Conservation (phyloP, 1,140 invertebrate genomes). For the Zaprionus taronus region DNA sequence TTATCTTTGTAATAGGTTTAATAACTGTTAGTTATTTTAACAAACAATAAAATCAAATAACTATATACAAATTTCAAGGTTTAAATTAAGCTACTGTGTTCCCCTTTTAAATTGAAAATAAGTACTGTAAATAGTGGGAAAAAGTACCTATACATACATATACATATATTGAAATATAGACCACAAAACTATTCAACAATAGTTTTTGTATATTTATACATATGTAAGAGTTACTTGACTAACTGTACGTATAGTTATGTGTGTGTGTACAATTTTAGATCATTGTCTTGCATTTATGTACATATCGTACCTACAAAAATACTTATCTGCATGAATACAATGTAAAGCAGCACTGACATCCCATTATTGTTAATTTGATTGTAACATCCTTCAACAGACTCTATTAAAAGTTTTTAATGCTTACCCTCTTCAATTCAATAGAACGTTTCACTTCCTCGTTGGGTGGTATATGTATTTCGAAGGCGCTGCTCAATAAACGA, state of each 20-base stretch:
- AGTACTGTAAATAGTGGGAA: too few relatives aligned
- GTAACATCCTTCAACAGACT: slow-evolving; percentile 33
- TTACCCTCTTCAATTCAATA: slow-evolving; percentile 30
- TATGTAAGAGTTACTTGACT: too few relatives aligned
- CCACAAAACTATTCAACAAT: too few relatives aligned
- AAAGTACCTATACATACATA: too few relatives aligned
- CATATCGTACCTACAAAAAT: neutral
- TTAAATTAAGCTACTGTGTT: too few relatives aligned
- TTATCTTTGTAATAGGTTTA: neutral
- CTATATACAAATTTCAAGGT: too few relatives aligned
- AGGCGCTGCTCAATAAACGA: slow-evolving; percentile 30
- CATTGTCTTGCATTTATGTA: neutral
- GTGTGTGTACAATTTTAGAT: too few relatives aligned
- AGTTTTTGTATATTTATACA: neutral
- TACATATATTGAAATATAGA: too few relatives aligned
- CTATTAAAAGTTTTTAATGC: slow-evolving; percentile 31
- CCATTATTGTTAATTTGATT: slow-evolving; percentile 16
- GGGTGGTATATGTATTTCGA: slow-evolving; percentile 38
- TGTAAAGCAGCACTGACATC: neutral
- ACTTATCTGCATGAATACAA: neutral
- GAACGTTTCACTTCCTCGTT: slow-evolving; percentile 30
- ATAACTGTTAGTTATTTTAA: neutral
- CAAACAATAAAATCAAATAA: too few relatives aligned
- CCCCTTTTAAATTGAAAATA: too few relatives aligned
- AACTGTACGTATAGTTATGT: neutral